phyloP scores from a whole-genome alignment of 2,797 vertebrate species.

The Mastacembelus armatus region DNA sequence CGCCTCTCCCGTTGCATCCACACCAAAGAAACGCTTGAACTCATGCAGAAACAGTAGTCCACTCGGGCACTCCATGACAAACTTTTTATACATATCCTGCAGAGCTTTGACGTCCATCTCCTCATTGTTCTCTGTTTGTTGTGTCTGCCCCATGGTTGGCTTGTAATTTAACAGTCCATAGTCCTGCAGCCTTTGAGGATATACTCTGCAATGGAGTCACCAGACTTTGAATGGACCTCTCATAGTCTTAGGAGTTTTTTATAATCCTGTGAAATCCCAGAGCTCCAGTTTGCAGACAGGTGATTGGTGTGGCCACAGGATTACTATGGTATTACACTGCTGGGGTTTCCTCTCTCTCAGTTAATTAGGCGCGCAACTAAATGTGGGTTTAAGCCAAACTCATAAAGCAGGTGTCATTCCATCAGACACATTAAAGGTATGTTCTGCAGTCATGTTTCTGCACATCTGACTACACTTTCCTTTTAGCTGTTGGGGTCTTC shows the following conservation, averaged over 20 bases:
- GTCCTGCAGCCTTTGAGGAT: slow-evolving; percentile 18
- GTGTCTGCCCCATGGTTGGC: slow-evolving; percentile 77
- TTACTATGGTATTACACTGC: slow-evolving; percentile 57
- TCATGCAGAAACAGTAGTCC: slow-evolving; percentile 81
- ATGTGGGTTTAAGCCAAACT: slow-evolving; percentile 10
- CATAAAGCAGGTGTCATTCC: neutral
- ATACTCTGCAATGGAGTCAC: neutral
- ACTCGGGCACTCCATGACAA: slow-evolving; percentile 82
- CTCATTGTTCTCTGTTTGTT: slow-evolving; percentile 62
- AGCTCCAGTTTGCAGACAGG: slow-evolving; percentile 35
- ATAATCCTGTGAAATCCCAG: slow-evolving; percentile 51
- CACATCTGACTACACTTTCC: neutral
- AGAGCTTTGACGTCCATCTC: slow-evolving; percentile 79
- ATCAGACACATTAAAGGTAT: neutral
- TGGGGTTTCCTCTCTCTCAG: slow-evolving; percentile 53
- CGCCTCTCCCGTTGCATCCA: slow-evolving; percentile 77
- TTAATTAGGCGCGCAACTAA: slow-evolving; percentile 29
- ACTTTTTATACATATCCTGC: slow-evolving; percentile 85
- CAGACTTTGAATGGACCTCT: slow-evolving; percentile 14
- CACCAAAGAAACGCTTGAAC: slow-evolving; percentile 85
- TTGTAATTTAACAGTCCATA: slow-evolving; percentile 39
- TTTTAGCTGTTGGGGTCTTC: neutral
- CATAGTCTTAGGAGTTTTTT: slow-evolving; percentile 20
- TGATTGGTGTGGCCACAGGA: slow-evolving; percentile 61
- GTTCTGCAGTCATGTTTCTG: neutral